A percentile compares a stretch with the other conserved stretches of the same genome.
Evolutionary conservation across 2,113 vertebrate genomes (phyloP).

Genomic region (Ancistrus triradiatus): DNA sequence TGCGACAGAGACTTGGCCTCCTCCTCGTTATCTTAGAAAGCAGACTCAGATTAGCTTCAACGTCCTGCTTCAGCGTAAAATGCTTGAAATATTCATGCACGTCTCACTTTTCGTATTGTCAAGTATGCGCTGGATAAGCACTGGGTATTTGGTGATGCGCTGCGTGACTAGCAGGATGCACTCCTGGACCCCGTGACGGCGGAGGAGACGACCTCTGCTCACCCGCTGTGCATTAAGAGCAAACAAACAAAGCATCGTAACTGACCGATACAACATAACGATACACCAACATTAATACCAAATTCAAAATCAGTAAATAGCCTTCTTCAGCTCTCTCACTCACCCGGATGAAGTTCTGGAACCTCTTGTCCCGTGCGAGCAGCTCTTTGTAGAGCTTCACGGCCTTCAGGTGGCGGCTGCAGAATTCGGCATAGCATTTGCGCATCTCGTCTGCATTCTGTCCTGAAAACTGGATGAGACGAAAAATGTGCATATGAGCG

Average conservation of each 20-base stretch:
- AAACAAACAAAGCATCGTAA: neutral
- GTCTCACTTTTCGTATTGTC: slow-evolving; percentile 84
- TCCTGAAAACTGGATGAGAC: slow-evolving; percentile 79
- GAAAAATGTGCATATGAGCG: neutral
- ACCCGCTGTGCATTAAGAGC: neutral
- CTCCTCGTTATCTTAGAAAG: slow-evolving; percentile 71
- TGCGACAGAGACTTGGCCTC: slow-evolving; percentile 67
- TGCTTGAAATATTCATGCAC: neutral
- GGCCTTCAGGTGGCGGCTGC: slow-evolving; percentile 88
- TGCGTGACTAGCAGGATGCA: slow-evolving; percentile 92
- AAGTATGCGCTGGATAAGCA: slow-evolving; percentile 84
- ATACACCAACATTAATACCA: no score
- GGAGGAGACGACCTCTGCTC: slow-evolving; percentile 76
- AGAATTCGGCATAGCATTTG: slow-evolving; percentile 87
- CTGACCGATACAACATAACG: neutral
- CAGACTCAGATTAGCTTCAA: neutral
- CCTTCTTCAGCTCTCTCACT: no score
- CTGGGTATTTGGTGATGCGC: slow-evolving; percentile 92
- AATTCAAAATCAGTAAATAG: no score
- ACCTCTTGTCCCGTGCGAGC: slow-evolving; percentile 80
- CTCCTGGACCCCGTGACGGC: slow-evolving; percentile 86
- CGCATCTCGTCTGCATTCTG: slow-evolving; percentile 79
- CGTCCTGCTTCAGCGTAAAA: neutral
- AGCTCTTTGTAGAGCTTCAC: slow-evolving; percentile 93
- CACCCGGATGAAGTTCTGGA: slow-evolving; percentile 90